Base-by-base conservation (phyloP, 2,888 invertebrate species). In the Mamestra brassicae region DNA sequence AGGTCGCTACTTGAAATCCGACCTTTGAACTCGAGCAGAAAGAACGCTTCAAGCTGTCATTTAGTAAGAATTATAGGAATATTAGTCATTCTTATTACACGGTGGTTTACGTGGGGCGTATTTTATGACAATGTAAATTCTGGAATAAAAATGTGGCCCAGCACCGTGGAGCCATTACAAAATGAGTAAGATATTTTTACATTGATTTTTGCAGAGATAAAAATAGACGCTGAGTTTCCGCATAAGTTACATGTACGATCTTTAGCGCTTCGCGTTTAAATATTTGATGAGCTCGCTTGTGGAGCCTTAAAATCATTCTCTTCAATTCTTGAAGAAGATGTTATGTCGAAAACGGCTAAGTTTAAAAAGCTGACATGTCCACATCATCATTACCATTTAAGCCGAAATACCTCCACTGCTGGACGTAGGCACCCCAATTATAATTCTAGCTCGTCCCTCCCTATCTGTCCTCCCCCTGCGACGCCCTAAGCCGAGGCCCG, bases 61-160 rank as follows among this genome's bases (percentile, higher is more conserved):
- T 83, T 70, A 65, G 38, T 55, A 74, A 74, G 69, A 81, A 84
- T 74, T 81, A 81, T 81, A 36, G 66, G 62, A 45, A 74, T 80
- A 83, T 81, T 81, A 81, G 80, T 83, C 81, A 81, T 73, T 84
- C 83, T 81, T 81, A 83, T 81, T 81, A 74, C 74, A 73, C 80
- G 64, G 55, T 66, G 74, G 68, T 69, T 78, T 73, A 78, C 69
- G 74, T 81, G 84, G 67, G 74, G 80, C 73, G 52, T 69, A 69
- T 69, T 83, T 83, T 70, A 81, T 50, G 80, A 74, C 68, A 65
- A 63, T 83, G 74, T 83, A 74, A 81, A 83, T 80, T 70, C 66
- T 80, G 80, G 66, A 80, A 69, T 74, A 74, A 80, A 79, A 83
- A 70, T 74, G 47, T 79, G 45, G 80, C 38, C 34, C 54, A 61